Evolutionary conservation across 2,797 vertebrate genomes (phyloP), one percentile per base, ranked within the genome.

Genomic region (Bufotes viridis): DNA sequence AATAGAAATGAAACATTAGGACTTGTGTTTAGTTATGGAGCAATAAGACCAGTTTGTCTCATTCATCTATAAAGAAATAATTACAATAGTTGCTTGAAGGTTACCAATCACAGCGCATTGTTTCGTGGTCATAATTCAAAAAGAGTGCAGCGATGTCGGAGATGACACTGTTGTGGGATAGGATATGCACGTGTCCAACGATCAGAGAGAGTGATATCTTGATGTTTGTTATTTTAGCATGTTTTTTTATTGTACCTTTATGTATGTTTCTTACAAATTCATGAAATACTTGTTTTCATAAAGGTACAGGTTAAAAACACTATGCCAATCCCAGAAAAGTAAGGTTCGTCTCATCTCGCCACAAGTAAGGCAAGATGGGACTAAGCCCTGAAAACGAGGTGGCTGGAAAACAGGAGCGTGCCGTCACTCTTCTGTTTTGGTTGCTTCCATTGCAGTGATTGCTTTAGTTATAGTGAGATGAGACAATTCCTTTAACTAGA

Each of bases 1-100:
- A 92, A 74, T 89, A 29, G 93, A 94, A 90, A 60, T 92, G 70
- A 92, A 91, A 85, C 82, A 34, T 34, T 55, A 34, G 26, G 1
- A 2, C 12, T 10, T 29, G 0, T 81, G 10, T 51, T 29, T 87
- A 24, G 26, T 60, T 86, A 34, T 8, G 53, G 14, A 70, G 13
- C 29, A 2, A 6, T 5, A 67, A 82, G 18, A 74, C 57, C 49
- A 12, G 49, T 26, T 15, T 55, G 7, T 55, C 24, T 69, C 10
- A 29, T n/a, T 42, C 7, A 34, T 34, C 1, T 20, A 1, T 60
- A 15, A 74, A 53, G 9, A 60, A 84, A 72, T 83, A 15, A 24
- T 20, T 22, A 29, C 24, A 34, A 29, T 69, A 67, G 34, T 58
- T 74, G 20, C 10, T 29, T 34, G n/a, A 82, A 53, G 7, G 24